phyloP scores from a whole-genome alignment of 2,113 vertebrate species.

The Notothenia coriiceps region DNA sequence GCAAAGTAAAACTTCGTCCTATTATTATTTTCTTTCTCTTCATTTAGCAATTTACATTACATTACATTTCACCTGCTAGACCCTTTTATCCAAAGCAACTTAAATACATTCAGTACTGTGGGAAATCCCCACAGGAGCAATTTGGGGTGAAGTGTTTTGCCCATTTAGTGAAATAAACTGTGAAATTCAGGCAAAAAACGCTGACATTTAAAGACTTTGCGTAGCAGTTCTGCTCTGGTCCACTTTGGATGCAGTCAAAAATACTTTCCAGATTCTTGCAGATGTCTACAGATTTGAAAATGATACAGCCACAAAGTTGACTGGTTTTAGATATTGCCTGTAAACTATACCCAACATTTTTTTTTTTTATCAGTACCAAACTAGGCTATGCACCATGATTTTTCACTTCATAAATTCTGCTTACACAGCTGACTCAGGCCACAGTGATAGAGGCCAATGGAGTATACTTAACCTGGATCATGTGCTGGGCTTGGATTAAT shows the following conservation, averaged over 20 bases:
- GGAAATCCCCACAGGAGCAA: too few relatives aligned
- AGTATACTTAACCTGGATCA: conserved; percentile 47
- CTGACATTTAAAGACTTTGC: neutral
- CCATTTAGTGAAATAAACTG: conserved; percentile 8
- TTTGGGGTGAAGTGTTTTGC: too few relatives aligned
- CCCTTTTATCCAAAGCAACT: too few relatives aligned
- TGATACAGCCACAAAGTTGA: conserved; percentile 29
- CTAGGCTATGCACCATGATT: conserved; percentile 17
- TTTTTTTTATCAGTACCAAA: conserved; percentile 26
- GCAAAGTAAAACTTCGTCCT: neutral
- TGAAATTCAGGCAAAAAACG: neutral
- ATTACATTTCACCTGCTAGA: too few relatives aligned
- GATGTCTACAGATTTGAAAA: conserved; percentile 12
- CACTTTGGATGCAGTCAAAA: conserved; percentile 3
- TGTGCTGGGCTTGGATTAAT: conserved; percentile 23
- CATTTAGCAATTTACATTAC: conserved; percentile 1
- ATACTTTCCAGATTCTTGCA: conserved; percentile 24
- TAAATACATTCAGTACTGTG: too few relatives aligned
- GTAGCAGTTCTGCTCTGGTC: conserved; percentile 5
- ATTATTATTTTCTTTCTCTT: neutral
- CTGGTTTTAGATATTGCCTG: conserved; percentile 1
- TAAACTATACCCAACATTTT: neutral
- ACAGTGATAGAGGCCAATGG: conserved; percentile 41
- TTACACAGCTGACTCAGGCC: conserved; percentile 48
- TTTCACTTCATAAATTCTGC: conserved; percentile 26